Base-by-base conservation (phyloP, 1,140 invertebrate genomes). In the Trypoxylus dichotomus region DNA sequence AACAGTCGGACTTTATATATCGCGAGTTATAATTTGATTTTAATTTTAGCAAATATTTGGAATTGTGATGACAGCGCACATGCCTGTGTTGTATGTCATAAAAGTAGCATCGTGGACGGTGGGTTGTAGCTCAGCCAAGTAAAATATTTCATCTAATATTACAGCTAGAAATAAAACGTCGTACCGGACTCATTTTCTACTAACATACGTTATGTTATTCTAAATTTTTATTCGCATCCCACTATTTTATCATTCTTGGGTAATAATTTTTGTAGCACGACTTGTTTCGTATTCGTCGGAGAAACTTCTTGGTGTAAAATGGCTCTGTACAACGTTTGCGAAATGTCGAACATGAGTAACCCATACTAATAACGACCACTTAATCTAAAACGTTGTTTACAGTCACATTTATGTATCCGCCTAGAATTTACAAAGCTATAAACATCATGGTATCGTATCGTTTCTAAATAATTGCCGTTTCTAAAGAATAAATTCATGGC, bases 321-420 rank as follows among this genome's bases (percentile, higher is more conserved):
- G 32, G 5, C 5, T 37, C 32, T 37, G 32, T 37, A 37, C 32
- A 37, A 37, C 32, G 3, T 7, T 37, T 37, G 32, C 32, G 32
- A 37, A 37, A 37, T 37, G 32, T 13, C 3, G 43, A 47, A 47
- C 43, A 47, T 47, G 43, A 47, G 43, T 47, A 63, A 63, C 60
- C 19, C 25, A 68, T 8, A 10, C 19, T 24, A 68, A 24, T 11
- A 68, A 27, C 21, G 60, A 68, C 13, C 11, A 6, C 19, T 68
- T 68, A 68, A 68, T 68, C 24, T 24, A 24, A 68, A 27, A 68
- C 60, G 24, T 68, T 68, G 24, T 68, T 68, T 68, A 68, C 24
- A 8, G 25, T 13, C 60, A 24, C 60, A 68, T 24, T 68, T 68
- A 24, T 24, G 60, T 68, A 24, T 68, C 21, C 60, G 60, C 60